Evolutionary conservation across 2,797 vertebrate genomes (phyloP).

Genomic region (Sphenopsis melanotis): DNA sequence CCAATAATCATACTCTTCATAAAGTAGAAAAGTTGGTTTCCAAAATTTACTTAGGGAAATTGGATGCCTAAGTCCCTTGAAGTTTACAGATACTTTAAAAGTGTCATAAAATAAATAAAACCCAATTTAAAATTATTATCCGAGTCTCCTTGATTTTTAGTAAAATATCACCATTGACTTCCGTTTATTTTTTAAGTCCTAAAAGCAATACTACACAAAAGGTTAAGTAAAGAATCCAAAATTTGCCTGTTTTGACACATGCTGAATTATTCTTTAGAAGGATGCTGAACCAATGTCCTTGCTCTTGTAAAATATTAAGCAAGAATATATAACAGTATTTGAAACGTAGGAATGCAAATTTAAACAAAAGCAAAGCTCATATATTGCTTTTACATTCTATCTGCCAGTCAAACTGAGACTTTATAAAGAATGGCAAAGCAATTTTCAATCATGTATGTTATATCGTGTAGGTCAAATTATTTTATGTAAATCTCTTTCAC

Average conservation of each 20-base stretch:
- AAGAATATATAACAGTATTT: constrained; percentile 50
- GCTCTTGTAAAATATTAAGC: constrained; percentile 60
- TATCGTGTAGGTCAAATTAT: constrained; percentile 70
- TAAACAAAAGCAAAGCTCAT: constrained; percentile 67
- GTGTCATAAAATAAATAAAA: background rate
- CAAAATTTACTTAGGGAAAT: background rate
- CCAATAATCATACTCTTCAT: background rate
- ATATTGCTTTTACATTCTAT: constrained; percentile 68
- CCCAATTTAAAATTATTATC: background rate
- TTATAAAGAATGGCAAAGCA: constrained; percentile 69
- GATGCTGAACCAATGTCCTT: constrained; percentile 13
- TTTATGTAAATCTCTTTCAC: constrained; percentile 75
- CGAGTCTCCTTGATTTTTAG: background rate
- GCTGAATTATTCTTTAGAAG: constrained; percentile 20
- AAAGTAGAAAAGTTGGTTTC: background rate
- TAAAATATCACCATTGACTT: background rate
- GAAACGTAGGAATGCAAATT: constrained; percentile 46
- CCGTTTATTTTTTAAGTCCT: background rate
- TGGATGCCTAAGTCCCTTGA: background rate
- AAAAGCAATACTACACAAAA: background rate
- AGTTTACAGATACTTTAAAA: background rate
- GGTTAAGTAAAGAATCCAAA: constrained; percentile 16
- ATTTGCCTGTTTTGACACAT: background rate
- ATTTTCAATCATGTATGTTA: constrained; percentile 69
- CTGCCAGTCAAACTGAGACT: constrained; percentile 70